phyloP scores from a whole-genome alignment of 1,140 invertebrate genomes.

The Solen grandis region DNA sequence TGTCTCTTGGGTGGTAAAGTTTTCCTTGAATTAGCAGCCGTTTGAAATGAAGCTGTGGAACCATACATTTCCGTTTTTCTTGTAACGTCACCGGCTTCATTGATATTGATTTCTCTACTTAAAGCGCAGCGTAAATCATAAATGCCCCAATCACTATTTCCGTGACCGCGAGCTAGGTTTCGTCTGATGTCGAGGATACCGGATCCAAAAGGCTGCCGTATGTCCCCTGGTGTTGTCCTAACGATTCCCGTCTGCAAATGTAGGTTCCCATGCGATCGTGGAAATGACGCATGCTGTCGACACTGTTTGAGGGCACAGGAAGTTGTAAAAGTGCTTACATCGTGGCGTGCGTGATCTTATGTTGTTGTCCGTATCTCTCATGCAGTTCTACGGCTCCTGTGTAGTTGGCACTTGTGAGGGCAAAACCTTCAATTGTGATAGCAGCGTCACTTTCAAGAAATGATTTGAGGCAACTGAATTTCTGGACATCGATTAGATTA shows the following conservation, averaged over 20 bases:
- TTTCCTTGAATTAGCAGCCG: constrained; percentile 8
- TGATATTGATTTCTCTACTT: not conserved
- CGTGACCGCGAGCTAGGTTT: too few species aligned
- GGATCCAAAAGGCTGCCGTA: not conserved
- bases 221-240: not conserved
- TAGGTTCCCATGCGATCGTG: too few species aligned
- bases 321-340: constrained; percentile 31
- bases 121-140: not conserved
- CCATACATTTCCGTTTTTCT: too few species aligned
- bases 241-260: not conserved
- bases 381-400: constrained; percentile 2
- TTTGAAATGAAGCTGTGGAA: too few species aligned
- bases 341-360: constrained; percentile 33
- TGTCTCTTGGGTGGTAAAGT: not conserved
- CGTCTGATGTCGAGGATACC: not conserved
- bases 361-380: constrained; percentile 43
- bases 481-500: constrained; percentile 28
- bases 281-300: too few species aligned
- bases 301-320: too few species aligned
- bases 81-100: not conserved
- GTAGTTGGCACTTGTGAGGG: constrained; percentile 43
- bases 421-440: constrained; percentile 20
- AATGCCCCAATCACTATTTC: not conserved
- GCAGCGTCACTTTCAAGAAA: constrained; percentile 9
- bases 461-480: constrained; percentile 33